Evolutionary conservation across 2,797 vertebrate species (phyloP).

Genomic region (Pseudochromis fuscus): DNA sequence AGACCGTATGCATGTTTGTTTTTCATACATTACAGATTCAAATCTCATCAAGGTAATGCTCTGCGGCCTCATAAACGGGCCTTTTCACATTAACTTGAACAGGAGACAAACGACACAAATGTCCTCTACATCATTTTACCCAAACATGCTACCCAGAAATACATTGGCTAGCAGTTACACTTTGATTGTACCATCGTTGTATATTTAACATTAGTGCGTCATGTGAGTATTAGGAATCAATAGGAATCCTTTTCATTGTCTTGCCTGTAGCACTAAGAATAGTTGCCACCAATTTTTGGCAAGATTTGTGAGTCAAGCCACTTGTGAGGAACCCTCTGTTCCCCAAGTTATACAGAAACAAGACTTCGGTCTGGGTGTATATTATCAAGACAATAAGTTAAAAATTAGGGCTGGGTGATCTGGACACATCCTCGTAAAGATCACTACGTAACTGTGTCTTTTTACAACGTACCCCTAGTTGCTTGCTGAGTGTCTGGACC

Average conservation of each 20-base stretch:
- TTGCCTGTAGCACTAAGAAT: conserved; percentile 53
- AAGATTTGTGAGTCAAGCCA: conserved; percentile 65
- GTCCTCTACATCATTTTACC: conserved; percentile 53
- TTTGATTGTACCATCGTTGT: conserved; percentile 81
- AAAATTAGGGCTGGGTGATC: conserved; percentile 52
- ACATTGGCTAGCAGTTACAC: conserved; percentile 62
- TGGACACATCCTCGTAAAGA: conserved; percentile 37
- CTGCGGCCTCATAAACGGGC: conserved; percentile 62
- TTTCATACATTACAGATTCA: conserved; percentile 63
- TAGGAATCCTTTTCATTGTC: conserved; percentile 37
- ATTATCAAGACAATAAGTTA: conserved; percentile 41
- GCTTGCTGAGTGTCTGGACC: conserved; percentile 3
- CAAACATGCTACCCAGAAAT: conserved; percentile 70
- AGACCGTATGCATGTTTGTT: conserved; percentile 46
- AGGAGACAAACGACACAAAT: conserved; percentile 54
- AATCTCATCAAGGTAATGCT: conserved; percentile 49
- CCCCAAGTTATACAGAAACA: conserved; percentile 71
- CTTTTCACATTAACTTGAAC: conserved; percentile 65
- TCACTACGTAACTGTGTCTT: conserved; percentile 5
- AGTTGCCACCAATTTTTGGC: conserved; percentile 69
- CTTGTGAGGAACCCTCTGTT: conserved; percentile 60
- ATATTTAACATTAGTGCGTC: conserved; percentile 57
- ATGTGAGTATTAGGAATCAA: conserved; percentile 53
- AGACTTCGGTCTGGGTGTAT: conserved; percentile 58
- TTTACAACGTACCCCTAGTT: conserved; percentile 27